Conservation (phyloP, 1,140 invertebrate species). For the Drosophila burlai region DNA sequence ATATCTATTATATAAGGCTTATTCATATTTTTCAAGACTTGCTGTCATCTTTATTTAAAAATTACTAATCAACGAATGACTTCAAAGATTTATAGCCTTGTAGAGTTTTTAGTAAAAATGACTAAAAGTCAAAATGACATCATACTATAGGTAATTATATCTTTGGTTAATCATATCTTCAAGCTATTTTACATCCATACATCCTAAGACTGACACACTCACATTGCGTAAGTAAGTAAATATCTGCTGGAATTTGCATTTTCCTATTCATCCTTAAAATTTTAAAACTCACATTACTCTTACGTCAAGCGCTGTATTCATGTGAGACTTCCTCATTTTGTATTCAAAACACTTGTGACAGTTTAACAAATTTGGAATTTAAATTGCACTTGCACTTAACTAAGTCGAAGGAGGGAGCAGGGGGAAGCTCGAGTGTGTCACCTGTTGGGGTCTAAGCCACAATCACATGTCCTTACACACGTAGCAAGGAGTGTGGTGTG, state of each 20-base stretch:
- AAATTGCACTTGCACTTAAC: slow-evolving; percentile 76
- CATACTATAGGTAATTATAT: background rate
- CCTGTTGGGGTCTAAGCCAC: slow-evolving; percentile 54
- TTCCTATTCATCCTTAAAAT: background rate
- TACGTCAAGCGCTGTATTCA: slow-evolving; percentile 10
- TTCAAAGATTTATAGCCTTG: background rate
- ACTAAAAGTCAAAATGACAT: background rate
- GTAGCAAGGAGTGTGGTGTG: background rate
- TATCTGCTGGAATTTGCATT: background rate
- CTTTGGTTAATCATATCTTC: background rate
- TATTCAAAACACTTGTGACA: slow-evolving; percentile 78
- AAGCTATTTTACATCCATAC: background rate
- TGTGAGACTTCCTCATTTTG: slow-evolving; percentile 65
- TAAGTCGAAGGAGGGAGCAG: slow-evolving; percentile 24
- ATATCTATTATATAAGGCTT: background rate
- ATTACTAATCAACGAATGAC: background rate
- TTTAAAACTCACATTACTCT: background rate
- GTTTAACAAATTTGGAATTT: slow-evolving; percentile 81
- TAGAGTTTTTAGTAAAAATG: background rate
- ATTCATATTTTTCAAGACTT: background rate
- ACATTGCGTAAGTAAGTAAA: background rate
- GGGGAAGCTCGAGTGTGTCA: slow-evolving; percentile 26
- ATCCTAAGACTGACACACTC: too few species aligned
- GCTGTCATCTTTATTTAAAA: background rate
- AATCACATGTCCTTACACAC: slow-evolving; percentile 7